phyloP scores from a whole-genome alignment of 2,888 invertebrate genomes.

The Conchocele bisecta region DNA sequence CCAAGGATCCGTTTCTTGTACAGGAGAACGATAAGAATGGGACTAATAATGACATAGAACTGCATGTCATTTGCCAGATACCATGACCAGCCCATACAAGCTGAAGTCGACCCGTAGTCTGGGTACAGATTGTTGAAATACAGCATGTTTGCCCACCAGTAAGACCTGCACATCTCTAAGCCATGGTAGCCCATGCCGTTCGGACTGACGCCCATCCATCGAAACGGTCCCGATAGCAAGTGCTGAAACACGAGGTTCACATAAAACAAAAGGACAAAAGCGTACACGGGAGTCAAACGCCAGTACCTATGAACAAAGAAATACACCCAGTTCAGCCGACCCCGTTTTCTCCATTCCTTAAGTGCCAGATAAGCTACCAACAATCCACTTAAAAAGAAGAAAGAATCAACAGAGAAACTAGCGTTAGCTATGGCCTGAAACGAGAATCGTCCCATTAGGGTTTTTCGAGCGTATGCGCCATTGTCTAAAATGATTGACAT shows the following conservation, averaged over 20 bases:
- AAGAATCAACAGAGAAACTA: constrained; percentile 75
- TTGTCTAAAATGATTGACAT: constrained; percentile 43
- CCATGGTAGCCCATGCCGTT: background rate
- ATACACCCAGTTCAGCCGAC: constrained; percentile 44
- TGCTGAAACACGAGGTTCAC: constrained; percentile 32
- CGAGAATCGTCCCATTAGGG: constrained; percentile 38
- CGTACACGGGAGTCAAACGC: constrained; percentile 61
- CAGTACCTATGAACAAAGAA: constrained; percentile 63
- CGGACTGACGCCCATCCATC: constrained; percentile 24
- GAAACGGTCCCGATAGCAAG: constrained; percentile 49
- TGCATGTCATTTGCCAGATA: constrained; percentile 65
- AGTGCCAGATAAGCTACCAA: constrained; percentile 47
- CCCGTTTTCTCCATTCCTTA: constrained; percentile 30
- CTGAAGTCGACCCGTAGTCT: constrained; percentile 40
- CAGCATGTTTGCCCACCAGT: constrained; percentile 77
- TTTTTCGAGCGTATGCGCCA: constrained; percentile 7
- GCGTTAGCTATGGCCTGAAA: constrained; percentile 74
- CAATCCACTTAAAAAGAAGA: constrained; percentile 71
- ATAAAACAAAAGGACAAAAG: constrained; percentile 44
- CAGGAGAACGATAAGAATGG: constrained; percentile 44
- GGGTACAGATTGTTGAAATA: constrained; percentile 75
- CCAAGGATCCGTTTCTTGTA: constrained; percentile 22
- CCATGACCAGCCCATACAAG: constrained; percentile 72
- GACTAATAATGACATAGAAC: constrained; percentile 67
- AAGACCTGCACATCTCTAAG: constrained; percentile 56